Evolutionary conservation across 2,888 invertebrate genomes (phyloP).

Genomic region (Scaptodrosophila latifasciaeformis): DNA sequence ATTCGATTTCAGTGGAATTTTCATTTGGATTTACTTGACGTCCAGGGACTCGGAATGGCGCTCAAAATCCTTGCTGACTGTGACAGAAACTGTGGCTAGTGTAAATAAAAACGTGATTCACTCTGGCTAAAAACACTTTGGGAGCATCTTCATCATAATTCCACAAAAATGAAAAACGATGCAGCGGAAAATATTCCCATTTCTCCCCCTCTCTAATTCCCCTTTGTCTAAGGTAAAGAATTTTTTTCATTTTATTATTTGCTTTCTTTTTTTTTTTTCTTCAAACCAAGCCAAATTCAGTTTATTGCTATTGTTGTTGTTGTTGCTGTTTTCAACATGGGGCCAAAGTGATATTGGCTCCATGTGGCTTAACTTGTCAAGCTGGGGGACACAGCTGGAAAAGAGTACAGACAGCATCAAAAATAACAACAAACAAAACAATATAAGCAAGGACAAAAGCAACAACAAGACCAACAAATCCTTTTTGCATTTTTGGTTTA

Average conservation of each 20-base stretch:
- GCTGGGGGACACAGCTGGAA: conserved; percentile 23
- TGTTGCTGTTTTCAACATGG: conserved; percentile 8
- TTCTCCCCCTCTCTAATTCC: not conserved
- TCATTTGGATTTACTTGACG: conserved; percentile 32
- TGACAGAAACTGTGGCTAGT: conserved; percentile 24
- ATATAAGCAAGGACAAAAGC: no score
- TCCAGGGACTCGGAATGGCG: conserved; percentile 1
- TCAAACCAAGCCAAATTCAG: conserved; percentile 21
- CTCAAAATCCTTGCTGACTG: conserved; percentile 33
- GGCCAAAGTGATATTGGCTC: conserved; percentile 58
- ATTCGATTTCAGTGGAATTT: conserved; percentile 57
- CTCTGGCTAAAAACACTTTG: conserved; percentile 37
- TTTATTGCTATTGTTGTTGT: conserved; percentile 18
- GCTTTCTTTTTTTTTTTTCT: conserved; percentile 4
- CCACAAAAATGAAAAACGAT: conserved; percentile 40
- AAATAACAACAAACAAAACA: not conserved
- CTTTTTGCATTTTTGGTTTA: conserved; percentile 25
- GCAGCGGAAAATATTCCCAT: conserved; percentile 26
- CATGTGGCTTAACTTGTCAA: conserved; percentile 62
- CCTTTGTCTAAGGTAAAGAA: not conserved
- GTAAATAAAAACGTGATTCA: not conserved
- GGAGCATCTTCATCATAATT: conserved; percentile 58
- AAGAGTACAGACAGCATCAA: not conserved
- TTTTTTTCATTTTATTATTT: no score
- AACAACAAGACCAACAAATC: conserved; percentile 9